These are phyloP conservation scores for Edolisoma coerulescens DNA, from an alignment of 2,113 vertebrate species.

Conservation along the genomic window DNA sequence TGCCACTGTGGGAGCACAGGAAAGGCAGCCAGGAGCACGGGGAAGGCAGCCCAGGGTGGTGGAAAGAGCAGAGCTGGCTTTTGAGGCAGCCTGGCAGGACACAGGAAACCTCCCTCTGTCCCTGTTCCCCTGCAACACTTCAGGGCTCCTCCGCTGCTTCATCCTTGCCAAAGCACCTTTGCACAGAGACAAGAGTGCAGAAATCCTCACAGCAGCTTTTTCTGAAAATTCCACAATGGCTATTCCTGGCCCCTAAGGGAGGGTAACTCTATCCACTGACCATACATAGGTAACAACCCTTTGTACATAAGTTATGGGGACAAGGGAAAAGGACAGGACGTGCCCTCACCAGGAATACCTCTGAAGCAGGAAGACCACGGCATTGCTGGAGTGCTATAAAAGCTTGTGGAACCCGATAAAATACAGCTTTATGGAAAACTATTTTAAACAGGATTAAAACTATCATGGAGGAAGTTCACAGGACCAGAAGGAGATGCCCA, in stretches of 20 bases:
- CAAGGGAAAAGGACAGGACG: not conserved
- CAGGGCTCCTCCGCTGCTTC: not conserved
- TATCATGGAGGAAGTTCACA: not conserved
- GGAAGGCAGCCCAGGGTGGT: not conserved
- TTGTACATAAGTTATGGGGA: accelerated
- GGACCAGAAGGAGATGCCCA: not conserved
- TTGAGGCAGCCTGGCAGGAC: not conserved
- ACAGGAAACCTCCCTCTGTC: not conserved
- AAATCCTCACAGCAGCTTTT: not conserved
- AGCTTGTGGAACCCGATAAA: not conserved
- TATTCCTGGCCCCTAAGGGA: not conserved
- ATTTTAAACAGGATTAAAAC: not conserved
- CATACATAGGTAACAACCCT: not conserved
- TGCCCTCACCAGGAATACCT: not conserved
- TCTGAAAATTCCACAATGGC: not conserved
- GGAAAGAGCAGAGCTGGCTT: not conserved
- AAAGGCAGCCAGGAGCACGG: not conserved
- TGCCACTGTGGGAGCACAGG: not conserved
- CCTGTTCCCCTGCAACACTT: accelerated
- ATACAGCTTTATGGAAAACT: not conserved
- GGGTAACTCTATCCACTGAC: not conserved
- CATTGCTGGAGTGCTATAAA: not conserved
- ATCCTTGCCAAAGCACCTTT: not conserved
- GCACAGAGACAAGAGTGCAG: not conserved
- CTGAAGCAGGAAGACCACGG: not conserved